phyloP scores from a whole-genome alignment of 2,797 vertebrate species.

The Malurus leucopterus region DNA sequence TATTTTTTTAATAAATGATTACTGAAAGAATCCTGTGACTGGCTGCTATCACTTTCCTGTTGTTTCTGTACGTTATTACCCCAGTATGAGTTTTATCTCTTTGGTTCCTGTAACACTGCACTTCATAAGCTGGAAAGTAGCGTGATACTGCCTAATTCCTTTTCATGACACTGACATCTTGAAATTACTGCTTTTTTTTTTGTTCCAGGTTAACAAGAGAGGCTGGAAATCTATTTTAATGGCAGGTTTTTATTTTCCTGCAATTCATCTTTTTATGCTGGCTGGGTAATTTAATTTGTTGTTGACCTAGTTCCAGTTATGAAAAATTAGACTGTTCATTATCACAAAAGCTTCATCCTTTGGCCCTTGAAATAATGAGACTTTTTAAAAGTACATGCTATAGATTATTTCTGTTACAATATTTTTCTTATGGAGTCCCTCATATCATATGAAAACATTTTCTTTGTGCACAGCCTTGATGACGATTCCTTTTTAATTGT shows the following conservation, averaged over 20 bases:
- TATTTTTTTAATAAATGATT: background rate
- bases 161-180: background rate
- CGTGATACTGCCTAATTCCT: background rate
- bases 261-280: background rate
- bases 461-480: background rate
- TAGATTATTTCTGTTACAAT: background rate
- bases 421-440: background rate
- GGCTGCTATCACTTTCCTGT: background rate
- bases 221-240: background rate
- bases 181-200: background rate
- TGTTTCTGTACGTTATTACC: background rate
- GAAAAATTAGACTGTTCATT: background rate
- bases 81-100: background rate
- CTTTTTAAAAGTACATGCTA: background rate
- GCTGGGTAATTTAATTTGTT: constrained; percentile 1
- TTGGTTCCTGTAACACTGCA: background rate
- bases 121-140: background rate
- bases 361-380: background rate
- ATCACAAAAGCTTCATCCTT: background rate
- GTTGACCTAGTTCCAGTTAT: constrained; percentile 18
- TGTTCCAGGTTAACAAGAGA: background rate
- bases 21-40: background rate
- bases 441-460: background rate
- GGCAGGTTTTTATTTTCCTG: background rate
- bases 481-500: background rate